Base-by-base conservation (phyloP, 2,113 vertebrate genomes). In the Laticauda laticaudata region DNA sequence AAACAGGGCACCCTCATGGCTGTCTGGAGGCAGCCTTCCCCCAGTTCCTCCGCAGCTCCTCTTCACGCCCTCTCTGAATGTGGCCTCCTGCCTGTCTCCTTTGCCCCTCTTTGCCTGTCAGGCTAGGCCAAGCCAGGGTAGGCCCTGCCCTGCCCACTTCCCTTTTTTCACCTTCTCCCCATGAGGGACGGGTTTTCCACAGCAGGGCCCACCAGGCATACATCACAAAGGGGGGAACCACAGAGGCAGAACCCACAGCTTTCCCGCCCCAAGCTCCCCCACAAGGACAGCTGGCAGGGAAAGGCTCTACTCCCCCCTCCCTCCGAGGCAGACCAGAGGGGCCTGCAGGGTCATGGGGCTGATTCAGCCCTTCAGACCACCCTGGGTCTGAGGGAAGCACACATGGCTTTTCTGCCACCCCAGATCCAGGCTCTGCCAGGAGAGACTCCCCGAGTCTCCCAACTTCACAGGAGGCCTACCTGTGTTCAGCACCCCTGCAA, bases 401-500 rank as follows among this genome's bases (percentile, higher is more conserved):
- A 5, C 1, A 0, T 2, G 23, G 43, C 45, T 11, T 26, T 39
- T 81, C 34, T 21, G 34, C 34, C 7, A 0, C 34, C 75, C 21
- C 23, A 12, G 7, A 24, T 5, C 43, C 8, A 6, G 85, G 43
- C 8, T 24, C 21, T 45, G 8, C 23, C 39, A 24, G 43, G 81
- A 11, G 24, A 45, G 85, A 12, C 3, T 45, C 21, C 23, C 23
- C 9, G 2, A 14, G 12, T 15, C 69, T 15, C n/a, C 5, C n/a
- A 14, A 6, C 15, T 39, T 34, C 15, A 20, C 15, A 18, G 34
- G 18, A 39, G 75, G 3, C 75, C 34, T 10, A 81, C 75, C 34
- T 21, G 75, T 98, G 90, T 97, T 98, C 90, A 98, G 43, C 3
- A 98, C 97, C 0, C 98, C 98, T 14, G 97, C 98, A 95, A 98